Evolutionary conservation across 2,888 invertebrate species (phyloP), one percentile per base, ranked within the genome.

Genomic region (Shargacucullia verbasci): DNA sequence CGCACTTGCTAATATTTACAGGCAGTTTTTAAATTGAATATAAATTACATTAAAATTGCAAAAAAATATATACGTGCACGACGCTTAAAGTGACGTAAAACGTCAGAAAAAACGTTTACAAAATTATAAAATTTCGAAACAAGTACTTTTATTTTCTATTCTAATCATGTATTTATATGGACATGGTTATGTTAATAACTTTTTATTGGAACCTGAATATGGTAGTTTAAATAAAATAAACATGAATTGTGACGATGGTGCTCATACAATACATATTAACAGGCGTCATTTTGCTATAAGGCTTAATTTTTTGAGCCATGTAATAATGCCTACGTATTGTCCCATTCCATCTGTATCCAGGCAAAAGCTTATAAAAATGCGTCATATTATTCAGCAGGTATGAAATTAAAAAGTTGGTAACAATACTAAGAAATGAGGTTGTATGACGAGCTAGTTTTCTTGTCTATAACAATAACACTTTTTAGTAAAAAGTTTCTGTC

Each of bases 191-290:
- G 46, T 44, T 46, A 57, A 70, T 49, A 50, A 33, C 11, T 69
- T 70, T 69, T 68, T 69, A 57, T 52, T 25, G 15, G 15, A 38
- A 37, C 35, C 31, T 69, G 38, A 49, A 69, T 55, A 41, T 38
- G 48, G 47, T 5, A 41, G 33, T 31, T 25, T 55, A 20, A 3
- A 4, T 59, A 38, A 48, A 59, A 59, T 70, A 53, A 53, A 60
- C 54, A 48, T 43, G 52, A 52, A 62, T 27, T 47, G 12, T 60
- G 9, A 43, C 34, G 47, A 60, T 39, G 70, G 69, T 31, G 41
- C 50, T 31, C n/a, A n/a, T n/a, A 43, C 27, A 49, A 70, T 70
- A 70, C 70, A 70, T 65, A 70, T 70, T 70, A 58, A 70, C 48
- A 54, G 20, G 25, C 27, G 29, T 57, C 49, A 45, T 45, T 48